Evolutionary conservation across 2,888 invertebrate genomes (phyloP), one percentile per base, ranked within the genome.

Genomic region (Leptodirus hochenwartii): DNA sequence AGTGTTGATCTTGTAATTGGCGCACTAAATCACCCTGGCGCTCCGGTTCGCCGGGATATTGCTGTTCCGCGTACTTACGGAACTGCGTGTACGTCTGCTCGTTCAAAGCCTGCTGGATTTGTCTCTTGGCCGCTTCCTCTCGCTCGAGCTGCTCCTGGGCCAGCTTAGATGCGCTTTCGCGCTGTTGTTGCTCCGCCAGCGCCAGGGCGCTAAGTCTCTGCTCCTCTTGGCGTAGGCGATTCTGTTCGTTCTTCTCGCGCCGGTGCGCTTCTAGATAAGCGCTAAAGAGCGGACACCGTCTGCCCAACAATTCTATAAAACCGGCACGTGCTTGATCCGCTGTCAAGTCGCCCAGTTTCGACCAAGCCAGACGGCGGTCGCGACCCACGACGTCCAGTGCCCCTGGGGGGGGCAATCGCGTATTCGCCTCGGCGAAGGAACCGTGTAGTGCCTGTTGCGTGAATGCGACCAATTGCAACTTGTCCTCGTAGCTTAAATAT

Each of bases 1-100:
- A 98, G 56, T 99, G 98, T 48, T 98, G 93, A 44, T 95, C 95
- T 58, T 99, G 98, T 25, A 99, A 60, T 50, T 96, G 95, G 32
- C 79, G 66, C 33, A 98, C 87, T 15, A 99, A 62, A 23, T 85
- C 70, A 0, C 84, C 90, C 64, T 98, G 98, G 63, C 95, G 77
- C 42, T 81, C 81, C 2, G 75, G 76, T 52, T 80, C 79, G 2
- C 73, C 77, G 1, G 80, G 79, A 47, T 72, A 79, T 50, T 96
- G 96, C 49, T 95, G 91, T 44, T 91, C 85, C 0, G 96, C 88
- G 53, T 98, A 85, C 32, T 70, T 64, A 44, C 76, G 71, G 51
- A 90, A 90, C 51, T 91, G 88, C 39, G 69, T 68, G 53, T 78
- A 91, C 1, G 90, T 90, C 58, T 90, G 90, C 46, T 87, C 82